Conservation (phyloP, 2,888 invertebrate species). For the Creontiades dilutus region DNA sequence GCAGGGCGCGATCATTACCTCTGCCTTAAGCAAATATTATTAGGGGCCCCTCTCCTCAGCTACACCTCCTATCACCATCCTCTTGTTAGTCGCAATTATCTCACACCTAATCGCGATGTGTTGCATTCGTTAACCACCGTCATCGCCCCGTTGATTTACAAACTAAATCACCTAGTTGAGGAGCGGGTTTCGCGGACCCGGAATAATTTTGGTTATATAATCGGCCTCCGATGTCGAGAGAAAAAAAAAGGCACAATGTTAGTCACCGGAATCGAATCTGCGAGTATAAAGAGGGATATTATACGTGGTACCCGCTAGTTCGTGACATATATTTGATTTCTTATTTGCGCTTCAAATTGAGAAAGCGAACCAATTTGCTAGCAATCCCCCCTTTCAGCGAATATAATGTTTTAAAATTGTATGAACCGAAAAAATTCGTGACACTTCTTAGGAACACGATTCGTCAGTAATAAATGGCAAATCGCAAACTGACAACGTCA, state of each 20-base stretch:
- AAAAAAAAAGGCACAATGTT: not conserved
- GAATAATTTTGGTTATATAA: conserved; percentile 33
- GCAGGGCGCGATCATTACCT: conserved; percentile 14
- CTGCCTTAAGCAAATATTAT: conserved; percentile 36
- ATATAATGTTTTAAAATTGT: no score
- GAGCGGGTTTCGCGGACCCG: conserved; percentile 1
- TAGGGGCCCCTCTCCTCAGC: conserved; percentile 4
- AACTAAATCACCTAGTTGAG: not conserved
- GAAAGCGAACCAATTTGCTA: not conserved
- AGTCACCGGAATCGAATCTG: not conserved
- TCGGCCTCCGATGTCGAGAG: not conserved
- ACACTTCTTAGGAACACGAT: no score
- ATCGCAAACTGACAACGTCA: no score
- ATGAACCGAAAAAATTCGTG: no score
- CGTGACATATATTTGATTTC: not conserved
- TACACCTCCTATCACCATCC: conserved; percentile 9
- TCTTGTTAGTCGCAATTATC: conserved; percentile 36
- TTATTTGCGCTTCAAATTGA: not conserved
- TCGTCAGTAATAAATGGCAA: no score
- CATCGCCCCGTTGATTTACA: conserved; percentile 10
- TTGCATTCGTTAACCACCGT: conserved; percentile 39
- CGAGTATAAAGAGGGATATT: conserved; percentile 14
- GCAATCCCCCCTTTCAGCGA: not conserved
- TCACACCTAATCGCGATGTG: conserved; percentile 39
- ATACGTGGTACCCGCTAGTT: not conserved